Evolutionary conservation across 2,113 vertebrate species (phyloP).

Genomic region (Todiramphus saurophagus): DNA sequence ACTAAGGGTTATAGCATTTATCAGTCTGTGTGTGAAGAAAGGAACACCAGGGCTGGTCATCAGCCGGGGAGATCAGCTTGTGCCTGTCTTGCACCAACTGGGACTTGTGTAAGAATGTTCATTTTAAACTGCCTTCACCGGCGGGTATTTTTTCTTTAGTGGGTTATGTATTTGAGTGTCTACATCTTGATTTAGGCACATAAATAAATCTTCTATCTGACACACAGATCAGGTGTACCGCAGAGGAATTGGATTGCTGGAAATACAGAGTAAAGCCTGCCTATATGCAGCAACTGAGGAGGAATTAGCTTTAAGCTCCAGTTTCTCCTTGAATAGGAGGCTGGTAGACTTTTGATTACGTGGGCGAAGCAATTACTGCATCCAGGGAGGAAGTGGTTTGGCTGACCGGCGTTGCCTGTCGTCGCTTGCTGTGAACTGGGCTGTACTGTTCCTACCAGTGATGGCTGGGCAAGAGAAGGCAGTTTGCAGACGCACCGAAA

Average conservation of each 20-base stretch:
- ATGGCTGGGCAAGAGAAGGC: neutral
- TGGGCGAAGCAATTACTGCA: neutral
- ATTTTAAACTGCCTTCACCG: neutral
- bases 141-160: neutral
- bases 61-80: neutral
- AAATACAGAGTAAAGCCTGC: neutral
- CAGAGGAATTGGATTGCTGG: neutral
- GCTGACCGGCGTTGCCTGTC: neutral
- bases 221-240: neutral
- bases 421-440: neutral
- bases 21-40: neutral
- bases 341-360: neutral
- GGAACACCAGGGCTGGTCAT: neutral
- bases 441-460: rapidly evolving
- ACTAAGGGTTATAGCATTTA: neutral
- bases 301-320: neutral
- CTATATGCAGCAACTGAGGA: neutral
- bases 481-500: neutral
- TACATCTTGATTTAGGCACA: neutral
- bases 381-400: neutral
- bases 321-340: neutral
- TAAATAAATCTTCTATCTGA: neutral
- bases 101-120: neutral
- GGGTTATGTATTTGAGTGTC: neutral
- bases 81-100: neutral